Evolutionary conservation across 2,888 invertebrate species (phyloP), one percentile per base, ranked within the genome.

Genomic region (Chrysopilus asiliformis): DNA sequence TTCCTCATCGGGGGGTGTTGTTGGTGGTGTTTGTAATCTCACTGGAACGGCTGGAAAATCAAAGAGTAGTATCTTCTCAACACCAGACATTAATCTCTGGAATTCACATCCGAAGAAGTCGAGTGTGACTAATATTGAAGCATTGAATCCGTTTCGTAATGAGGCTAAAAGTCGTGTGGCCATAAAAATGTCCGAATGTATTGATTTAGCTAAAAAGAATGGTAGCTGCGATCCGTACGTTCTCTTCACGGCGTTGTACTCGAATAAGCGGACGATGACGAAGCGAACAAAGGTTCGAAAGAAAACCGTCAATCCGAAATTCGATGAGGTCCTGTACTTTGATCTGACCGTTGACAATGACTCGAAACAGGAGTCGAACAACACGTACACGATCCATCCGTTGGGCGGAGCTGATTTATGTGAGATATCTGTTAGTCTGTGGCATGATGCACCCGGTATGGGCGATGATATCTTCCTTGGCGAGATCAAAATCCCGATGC

Each of bases 191-290:
- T 70, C 80, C 47, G 87, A 87, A 64, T 90, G 89, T 64, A 76
- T 79, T 45, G 89, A 90, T 62, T 70, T 91, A 58, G 82, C 87
- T 44, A 77, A 87, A 47, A 85, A 84, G 59, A 86, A 85, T 64
- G 86, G 89, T 50, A 78, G 82, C 51, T 91, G 90, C 68, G 90
- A 91, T 66, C 89, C 91, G 10, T 90, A 81, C 64, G 86, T 85
- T 46, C 72, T 79, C 48, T 78, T 86, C 53, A 78, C 81, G 34
- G 78, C 85, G 39, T 69, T 76, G 42, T 83, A 83, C 63, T 77
- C 81, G 42, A 86, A 85, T 64, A 80, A 79, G 43, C 79, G 83
- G 57, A 73, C 77, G 64, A 74, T 82, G 50, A 71, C 77, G 47
- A 79, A 79, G 59, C 74, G 83, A 55, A 89, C 90, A 22, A 85